phyloP scores from a whole-genome alignment of 2,113 vertebrate species.

The Turnix velox region DNA sequence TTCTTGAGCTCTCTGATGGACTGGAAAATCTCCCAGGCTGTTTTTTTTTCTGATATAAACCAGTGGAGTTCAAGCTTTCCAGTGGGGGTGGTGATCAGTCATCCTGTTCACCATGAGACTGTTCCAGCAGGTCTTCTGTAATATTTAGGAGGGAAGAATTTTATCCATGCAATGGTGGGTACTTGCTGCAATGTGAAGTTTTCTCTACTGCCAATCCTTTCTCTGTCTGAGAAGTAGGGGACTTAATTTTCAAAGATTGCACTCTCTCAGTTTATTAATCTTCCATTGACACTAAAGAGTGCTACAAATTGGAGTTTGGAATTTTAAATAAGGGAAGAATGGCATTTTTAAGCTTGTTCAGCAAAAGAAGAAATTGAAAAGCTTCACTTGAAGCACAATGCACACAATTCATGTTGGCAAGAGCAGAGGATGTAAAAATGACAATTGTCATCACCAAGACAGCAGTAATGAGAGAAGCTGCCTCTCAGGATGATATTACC shows the following conservation, averaged over 20 bases:
- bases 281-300: not conserved
- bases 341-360: constrained; percentile 26
- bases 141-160: not conserved
- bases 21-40: not conserved
- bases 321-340: constrained; percentile 11
- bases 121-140: not conserved
- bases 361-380: not conserved
- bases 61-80: not conserved
- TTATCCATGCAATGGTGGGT: not conserved
- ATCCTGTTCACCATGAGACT: not conserved
- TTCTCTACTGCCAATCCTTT: not conserved
- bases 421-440: not conserved
- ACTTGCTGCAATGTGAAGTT: not conserved
- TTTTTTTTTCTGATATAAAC: not conserved
- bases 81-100: not conserved
- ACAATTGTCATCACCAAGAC: not conserved
- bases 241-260: not conserved
- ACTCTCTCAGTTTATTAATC: not conserved
- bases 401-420: not conserved
- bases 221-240: not conserved
- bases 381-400: not conserved
- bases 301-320: not conserved
- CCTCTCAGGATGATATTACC: not conserved
- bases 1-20: not conserved
- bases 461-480: not conserved